Conservation (phyloP, 2,888 invertebrate genomes). For the Torymus tubicola region DNA sequence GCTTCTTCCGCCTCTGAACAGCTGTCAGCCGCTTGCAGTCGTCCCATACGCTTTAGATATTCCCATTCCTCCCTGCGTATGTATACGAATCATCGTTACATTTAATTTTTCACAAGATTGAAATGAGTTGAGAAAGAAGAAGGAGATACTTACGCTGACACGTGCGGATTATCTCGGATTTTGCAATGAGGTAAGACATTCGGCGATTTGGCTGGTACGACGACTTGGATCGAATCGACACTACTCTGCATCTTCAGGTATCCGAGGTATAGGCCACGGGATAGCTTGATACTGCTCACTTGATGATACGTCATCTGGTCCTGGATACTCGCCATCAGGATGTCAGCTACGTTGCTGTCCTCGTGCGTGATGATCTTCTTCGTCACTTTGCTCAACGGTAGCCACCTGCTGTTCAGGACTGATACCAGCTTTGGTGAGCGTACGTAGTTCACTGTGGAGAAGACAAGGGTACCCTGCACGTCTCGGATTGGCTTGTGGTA, state of each 20-base stretch:
- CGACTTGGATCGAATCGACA: slow-evolving; percentile 94
- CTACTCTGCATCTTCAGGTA: slow-evolving; percentile 98
- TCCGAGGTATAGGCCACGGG: slow-evolving; percentile 94
- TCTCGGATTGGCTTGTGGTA: slow-evolving; percentile 94
- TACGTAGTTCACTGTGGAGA: slow-evolving; percentile 90
- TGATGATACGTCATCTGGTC: slow-evolving; percentile 87
- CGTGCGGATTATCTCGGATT: slow-evolving; percentile 95
- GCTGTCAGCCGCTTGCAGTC: slow-evolving; percentile 80
- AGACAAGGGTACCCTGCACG: slow-evolving; percentile 91
- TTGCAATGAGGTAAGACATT: slow-evolving; percentile 96
- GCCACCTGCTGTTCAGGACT: slow-evolving; percentile 94
- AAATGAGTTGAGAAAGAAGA: not conserved
- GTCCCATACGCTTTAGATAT: slow-evolving; percentile 82
- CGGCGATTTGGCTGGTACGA: slow-evolving; percentile 94
- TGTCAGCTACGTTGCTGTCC: slow-evolving; percentile 87
- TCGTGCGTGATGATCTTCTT: slow-evolving; percentile 87
- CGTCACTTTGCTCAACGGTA: slow-evolving; percentile 89
- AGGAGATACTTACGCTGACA: slow-evolving; percentile 85
- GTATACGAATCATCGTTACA: no score
- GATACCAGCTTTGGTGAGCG: slow-evolving; percentile 91
- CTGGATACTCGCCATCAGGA: slow-evolving; percentile 91
- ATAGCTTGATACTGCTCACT: slow-evolving; percentile 88
- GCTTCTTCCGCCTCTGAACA: slow-evolving; percentile 57
- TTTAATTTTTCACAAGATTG: not conserved
- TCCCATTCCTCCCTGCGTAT: slow-evolving; percentile 94